Evolutionary conservation across 2,113 vertebrate genomes (phyloP), one percentile per base, ranked within the genome.

Genomic region (Proterorhinus semilunaris): DNA sequence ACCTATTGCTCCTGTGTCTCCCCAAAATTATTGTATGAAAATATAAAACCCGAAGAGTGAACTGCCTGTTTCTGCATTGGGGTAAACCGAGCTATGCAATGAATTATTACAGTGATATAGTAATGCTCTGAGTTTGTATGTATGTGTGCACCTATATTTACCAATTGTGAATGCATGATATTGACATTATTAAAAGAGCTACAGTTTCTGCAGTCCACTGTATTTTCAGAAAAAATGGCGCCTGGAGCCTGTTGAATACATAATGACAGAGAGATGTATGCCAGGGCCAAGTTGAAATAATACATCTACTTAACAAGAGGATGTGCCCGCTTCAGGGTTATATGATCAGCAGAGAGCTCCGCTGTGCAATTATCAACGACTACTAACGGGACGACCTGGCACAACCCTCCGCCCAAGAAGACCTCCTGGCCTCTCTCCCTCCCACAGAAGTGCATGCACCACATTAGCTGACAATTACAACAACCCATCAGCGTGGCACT

Each of bases 281-380:
- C 10, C 2, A 73, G 63, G 69, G 65, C 66, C 75, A 72, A 74
- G 72, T 27, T 9, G 69, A 68, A 73, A 76, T 87, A 67, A 75
- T 15, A 73, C 67, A 68, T 85, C 74, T 79, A 73, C 79, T 55
- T 86, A 68, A 53, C 74, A 62, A 79, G 57, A 76, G 55, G 50
- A 74, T 65, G 70, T 52, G 68, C 72, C 75, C 53, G 83, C 83
- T 82, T 80, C 77, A 71, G 86, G 80, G 69, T 84, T 74, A 69
- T 83, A 76, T 83, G 53, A 83, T 82, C 76, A 88, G 81, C 73
- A 79, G 7, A 21, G 74, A 78, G 17, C 71, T 73, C 69, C 71
- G 71, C 64, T 62, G 48, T 66, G 85, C 85, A 89, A 89, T 90
- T 90, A 90, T 87, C 75, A 69, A 69, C 78, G 67, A 81, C 83